Conservation (phyloP, 1,140 invertebrate species). For the Alviniconcha marisindica region DNA sequence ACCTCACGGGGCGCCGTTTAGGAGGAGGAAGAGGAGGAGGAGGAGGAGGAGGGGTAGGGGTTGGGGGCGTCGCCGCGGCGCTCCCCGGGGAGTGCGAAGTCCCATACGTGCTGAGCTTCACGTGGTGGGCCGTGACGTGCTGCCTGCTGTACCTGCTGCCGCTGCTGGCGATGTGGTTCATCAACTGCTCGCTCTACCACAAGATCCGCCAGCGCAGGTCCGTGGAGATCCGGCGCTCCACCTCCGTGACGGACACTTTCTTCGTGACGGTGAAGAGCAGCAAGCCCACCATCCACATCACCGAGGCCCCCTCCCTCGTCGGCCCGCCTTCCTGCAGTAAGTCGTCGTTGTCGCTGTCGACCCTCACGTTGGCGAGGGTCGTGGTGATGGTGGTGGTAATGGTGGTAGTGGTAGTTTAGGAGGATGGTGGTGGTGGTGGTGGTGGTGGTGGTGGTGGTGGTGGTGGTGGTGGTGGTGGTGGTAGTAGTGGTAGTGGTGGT, state of each 20-base stretch:
- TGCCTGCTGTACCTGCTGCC: conserved; percentile 60
- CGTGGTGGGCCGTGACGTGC: conserved; percentile 51
- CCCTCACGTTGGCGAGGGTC: background rate
- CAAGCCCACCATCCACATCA: conserved; percentile 40
- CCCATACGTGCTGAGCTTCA: conserved; percentile 54
- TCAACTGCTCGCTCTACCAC: conserved; percentile 65
- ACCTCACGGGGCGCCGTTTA: background rate
- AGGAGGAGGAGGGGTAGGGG: too few species aligned
- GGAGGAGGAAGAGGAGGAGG: background rate
- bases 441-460: background rate
- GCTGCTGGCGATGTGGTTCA: conserved; percentile 51
- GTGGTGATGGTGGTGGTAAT: too few species aligned
- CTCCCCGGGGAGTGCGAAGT: conserved; percentile 26
- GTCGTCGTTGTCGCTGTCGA: background rate
- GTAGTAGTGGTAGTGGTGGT: background rate
- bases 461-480: background rate
- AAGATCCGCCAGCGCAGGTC: conserved; percentile 59
- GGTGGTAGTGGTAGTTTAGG: background rate
- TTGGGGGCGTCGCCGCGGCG: background rate
- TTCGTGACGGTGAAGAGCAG: conserved; percentile 34
- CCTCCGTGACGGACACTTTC: conserved; percentile 34
- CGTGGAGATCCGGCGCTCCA: conserved; percentile 62
- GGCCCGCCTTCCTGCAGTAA: conserved; percentile 10
- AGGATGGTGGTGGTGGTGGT: background rate
- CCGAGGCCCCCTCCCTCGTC: conserved; percentile 26